phyloP scores from a whole-genome alignment of 64 coral and sea anemone genomes.

The Pocillopora damicornis region DNA sequence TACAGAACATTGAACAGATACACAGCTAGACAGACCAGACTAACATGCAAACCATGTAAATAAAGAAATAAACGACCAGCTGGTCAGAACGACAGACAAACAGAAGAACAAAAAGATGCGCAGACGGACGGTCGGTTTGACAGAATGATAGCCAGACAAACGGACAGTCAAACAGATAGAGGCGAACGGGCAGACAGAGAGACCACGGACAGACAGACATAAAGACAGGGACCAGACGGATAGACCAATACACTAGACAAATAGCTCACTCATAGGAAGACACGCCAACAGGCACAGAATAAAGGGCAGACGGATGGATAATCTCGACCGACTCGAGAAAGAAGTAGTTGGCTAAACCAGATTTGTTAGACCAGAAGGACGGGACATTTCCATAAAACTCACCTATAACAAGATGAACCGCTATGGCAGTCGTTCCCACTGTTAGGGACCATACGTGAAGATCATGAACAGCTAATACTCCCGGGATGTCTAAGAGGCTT shows the following conservation, averaged over 20 bases:
- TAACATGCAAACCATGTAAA: too few species aligned
- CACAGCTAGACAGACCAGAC: too few species aligned
- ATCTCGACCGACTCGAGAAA: neutral
- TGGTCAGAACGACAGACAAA: too few species aligned
- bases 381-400: neutral
- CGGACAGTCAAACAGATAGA: neutral
- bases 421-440: conserved; percentile 76
- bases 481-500: conserved; percentile 65
- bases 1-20: too few species aligned
- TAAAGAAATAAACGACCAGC: too few species aligned
- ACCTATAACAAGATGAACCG: conserved; percentile 94
- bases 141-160: neutral
- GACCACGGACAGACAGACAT: neutral
- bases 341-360: too few species aligned
- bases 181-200: neutral
- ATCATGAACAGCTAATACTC: conserved; percentile 90
- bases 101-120: too few species aligned
- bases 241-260: neutral
- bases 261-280: too few species aligned
- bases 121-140: neutral
- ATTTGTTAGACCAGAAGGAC: neutral
- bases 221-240: conserved; percentile 1
- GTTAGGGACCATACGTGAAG: conserved; percentile 99
- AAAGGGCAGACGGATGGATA: neutral
- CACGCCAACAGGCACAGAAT: neutral